Percentiles rank a stretch among this genome's conserved stretches.
Evolutionary conservation across 2,888 invertebrate species (phyloP).

Genomic region (Sarcophaga carnaria): DNA sequence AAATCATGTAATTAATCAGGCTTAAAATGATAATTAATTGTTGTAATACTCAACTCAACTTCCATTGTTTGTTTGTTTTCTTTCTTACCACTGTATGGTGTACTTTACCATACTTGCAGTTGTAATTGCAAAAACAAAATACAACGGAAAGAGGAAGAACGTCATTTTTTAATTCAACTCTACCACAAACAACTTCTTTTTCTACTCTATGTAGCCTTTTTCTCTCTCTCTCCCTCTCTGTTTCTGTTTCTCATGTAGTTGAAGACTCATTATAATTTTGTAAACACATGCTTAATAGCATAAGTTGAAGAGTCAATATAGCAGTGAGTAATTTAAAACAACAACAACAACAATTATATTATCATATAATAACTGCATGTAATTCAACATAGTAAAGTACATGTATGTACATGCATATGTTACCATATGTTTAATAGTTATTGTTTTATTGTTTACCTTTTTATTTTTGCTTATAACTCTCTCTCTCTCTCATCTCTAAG

Average conservation of each 20-base stretch:
- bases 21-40: constrained; percentile 51
- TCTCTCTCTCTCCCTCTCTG: background rate
- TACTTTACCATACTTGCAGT: background rate
- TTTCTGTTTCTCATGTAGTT: background rate
- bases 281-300: background rate
- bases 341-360: background rate
- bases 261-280: no score
- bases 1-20: constrained; percentile 53
- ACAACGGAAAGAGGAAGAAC: constrained; percentile 67
- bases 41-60: no score
- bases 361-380: background rate
- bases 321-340: background rate
- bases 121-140: background rate
- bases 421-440: constrained; percentile 40
- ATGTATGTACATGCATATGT: constrained; percentile 10
- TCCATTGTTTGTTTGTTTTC: no score
- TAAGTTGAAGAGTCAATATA: background rate
- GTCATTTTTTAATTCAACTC: constrained; percentile 22
- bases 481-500: no score
- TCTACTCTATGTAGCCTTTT: background rate
- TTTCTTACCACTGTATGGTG: no score
- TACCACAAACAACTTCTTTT: constrained; percentile 22
- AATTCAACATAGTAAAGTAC: background rate
- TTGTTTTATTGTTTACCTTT: constrained; percentile 21
- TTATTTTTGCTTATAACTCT: constrained; percentile 20